A percentile compares a stretch with the other conserved stretches of the same genome.
Conservation (phyloP, 2,797 vertebrate species). For the Champsocephalus gunnari region DNA sequence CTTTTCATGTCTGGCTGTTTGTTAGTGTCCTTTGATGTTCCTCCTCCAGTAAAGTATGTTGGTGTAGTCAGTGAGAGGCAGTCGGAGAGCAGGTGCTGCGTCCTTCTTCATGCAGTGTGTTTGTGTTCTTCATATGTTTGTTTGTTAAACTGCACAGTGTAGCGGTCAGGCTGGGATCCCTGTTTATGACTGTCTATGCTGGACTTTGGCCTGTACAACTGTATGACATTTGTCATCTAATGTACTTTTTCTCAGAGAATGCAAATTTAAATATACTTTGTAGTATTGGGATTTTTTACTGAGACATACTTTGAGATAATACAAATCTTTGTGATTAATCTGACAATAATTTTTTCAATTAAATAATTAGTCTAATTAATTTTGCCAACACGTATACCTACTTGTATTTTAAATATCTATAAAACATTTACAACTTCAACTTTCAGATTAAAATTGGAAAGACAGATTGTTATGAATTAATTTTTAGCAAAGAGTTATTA, state of each 20-base stretch:
- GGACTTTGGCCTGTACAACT: conserved; percentile 46
- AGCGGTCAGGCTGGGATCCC: conserved; percentile 67
- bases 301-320: background rate
- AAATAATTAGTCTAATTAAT: background rate
- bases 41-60: conserved; percentile 33
- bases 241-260: background rate
- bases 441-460: conserved; percentile 3
- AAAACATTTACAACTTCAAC: background rate
- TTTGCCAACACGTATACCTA: no score
- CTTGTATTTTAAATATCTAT: conserved; percentile 3
- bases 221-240: conserved; percentile 14
- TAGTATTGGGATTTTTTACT: background rate
- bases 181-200: conserved; percentile 47
- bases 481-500: conserved; percentile 39
- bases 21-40: conserved; percentile 48
- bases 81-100: conserved; percentile 55
- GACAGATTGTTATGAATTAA: conserved; percentile 13
- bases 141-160: conserved; percentile 70
- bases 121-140: background rate
- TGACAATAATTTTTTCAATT: background rate
- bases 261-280: background rate
- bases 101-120: conserved; percentile 21
- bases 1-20: conserved; percentile 58
- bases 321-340: background rate
- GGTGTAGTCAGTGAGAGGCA: conserved; percentile 45